Evolutionary conservation across 2,797 vertebrate species (phyloP).

Genomic region (Luscinia megarhynchos): DNA sequence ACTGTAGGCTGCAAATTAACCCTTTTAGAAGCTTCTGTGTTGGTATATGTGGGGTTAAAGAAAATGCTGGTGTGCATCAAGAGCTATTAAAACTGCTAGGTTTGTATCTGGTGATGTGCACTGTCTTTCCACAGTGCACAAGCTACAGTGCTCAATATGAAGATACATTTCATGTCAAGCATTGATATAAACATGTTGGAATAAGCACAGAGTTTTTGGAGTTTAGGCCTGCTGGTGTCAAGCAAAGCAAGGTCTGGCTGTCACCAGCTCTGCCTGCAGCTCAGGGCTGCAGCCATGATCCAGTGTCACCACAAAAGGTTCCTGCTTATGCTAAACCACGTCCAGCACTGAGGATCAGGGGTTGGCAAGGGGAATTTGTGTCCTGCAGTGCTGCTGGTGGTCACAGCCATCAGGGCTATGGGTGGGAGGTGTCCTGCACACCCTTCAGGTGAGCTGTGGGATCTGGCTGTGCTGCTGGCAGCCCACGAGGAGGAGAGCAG

Average conservation of each 20-base stretch:
- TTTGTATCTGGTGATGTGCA: not conserved
- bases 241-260: not conserved
- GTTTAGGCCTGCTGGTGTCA: not conserved
- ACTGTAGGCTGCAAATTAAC: conserved; percentile 30
- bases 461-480: not conserved
- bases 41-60: not conserved
- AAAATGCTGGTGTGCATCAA: not conserved
- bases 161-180: not conserved
- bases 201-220: not conserved
- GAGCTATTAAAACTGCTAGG: not conserved
- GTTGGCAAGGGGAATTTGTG: not conserved
- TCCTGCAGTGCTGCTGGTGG: not conserved
- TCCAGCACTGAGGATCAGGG: not conserved
- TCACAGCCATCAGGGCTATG: fast-evolving
- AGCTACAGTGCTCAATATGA: not conserved
- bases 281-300: fast-evolving
- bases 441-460: not conserved
- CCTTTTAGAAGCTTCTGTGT: not conserved
- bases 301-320: not conserved
- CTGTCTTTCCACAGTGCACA: not conserved
- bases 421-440: not conserved
- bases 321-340: fast-evolving
- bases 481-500: not conserved
- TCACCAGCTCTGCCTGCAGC: fast-evolving
- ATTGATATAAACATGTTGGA: not conserved